Evolutionary conservation across 2,797 vertebrate genomes (phyloP), one percentile per base, ranked within the genome.

Genomic region (Pipistrellus pipistrellus): DNA sequence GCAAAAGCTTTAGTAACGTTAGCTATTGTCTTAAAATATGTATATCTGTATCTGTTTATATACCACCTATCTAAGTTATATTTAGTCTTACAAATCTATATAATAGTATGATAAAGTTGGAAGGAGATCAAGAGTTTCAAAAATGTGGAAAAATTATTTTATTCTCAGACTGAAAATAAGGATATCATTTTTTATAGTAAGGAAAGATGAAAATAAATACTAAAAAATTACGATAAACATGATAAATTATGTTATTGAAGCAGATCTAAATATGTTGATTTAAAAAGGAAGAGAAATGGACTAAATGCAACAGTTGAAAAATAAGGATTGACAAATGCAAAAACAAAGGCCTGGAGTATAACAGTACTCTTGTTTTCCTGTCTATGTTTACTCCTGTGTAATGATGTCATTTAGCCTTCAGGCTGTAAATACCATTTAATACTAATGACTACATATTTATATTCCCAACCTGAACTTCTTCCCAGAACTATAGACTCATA

Each of bases 131-230:
- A 48, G 35, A 18, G 35, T 57, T 76, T 69, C 46, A 32, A 85
- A 7, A 87, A 88, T 51, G 38, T 77, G 3, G 0, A 53, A 23
- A 53, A 53, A 3, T 8, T 76, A 21, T 53, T 78, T 64, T 81
- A 72, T 81, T 88, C 25, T 59, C 75, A 85, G 38, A 9, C 8
- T 81, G 15, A 93, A 95, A 76, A 38, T 41, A 77, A 76, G 35
- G 2, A n/a, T 44, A 64, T 0, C 0, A 15, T 27, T 84, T 83
- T 95, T 66, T 73, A 55, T 83, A 14, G 46, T 14, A 84, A 32
- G 8, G 5, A 71, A 62, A 55, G 4, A 32, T 59, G 48, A 75
- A 76, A 92, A 82, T 6, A 32, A 85, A 41, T 30, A 75, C 44
- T 27, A n/a, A 77, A 77, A 75, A 64, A 48, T 12, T 12, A 81